Conservation (phyloP, 1,140 invertebrate species). For the Heliconius hermathena region DNA sequence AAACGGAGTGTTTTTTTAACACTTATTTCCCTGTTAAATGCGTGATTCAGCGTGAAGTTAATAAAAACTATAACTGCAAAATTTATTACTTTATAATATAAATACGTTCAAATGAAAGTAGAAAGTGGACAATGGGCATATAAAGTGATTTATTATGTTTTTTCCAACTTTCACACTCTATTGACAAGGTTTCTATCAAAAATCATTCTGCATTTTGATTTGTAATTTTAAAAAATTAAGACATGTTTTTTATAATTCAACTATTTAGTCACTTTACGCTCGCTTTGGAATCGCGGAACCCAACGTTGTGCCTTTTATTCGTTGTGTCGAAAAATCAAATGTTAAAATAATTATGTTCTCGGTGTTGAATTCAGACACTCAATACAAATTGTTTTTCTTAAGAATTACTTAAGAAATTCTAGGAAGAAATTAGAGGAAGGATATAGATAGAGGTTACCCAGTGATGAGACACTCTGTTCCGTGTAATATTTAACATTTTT, state of each 20-base stretch:
- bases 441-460: no score
- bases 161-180: background rate
- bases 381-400: background rate
- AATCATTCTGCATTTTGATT: background rate
- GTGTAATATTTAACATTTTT: no score
- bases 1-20: background rate
- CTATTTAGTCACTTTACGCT: no score
- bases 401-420: no score
- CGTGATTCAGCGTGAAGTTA: background rate
- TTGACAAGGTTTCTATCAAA: background rate
- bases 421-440: no score
- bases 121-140: background rate
- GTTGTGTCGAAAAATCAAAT: no score
- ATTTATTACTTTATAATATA: background rate
- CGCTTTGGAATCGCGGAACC: no score
- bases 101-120: background rate
- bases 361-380: background rate
- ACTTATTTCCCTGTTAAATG: background rate
- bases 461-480: no score
- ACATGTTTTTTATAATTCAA: background rate
- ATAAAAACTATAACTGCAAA: background rate
- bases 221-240: background rate
- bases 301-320: no score
- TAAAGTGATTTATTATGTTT: conserved; percentile 7
- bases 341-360: no score